phyloP scores from a whole-genome alignment of 1,140 invertebrate genomes.

The Solen grandis region DNA sequence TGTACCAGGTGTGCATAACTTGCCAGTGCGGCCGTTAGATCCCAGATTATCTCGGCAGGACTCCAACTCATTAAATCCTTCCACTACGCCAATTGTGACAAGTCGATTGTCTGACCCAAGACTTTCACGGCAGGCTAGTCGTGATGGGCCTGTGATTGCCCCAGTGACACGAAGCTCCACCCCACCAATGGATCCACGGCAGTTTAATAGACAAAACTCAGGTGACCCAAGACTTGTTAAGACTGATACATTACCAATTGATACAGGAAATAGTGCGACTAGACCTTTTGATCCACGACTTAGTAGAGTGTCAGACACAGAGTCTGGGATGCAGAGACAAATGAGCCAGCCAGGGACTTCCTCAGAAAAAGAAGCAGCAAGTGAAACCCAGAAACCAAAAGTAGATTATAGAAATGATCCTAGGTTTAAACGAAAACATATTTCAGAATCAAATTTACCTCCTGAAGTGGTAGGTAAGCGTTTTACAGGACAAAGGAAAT shows the following conservation, averaged over 20 bases:
- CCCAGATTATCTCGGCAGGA: conserved; percentile 44
- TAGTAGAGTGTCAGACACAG: conserved; percentile 6
- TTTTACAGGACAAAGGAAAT: conserved; percentile 66
- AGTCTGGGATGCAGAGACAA: conserved; percentile 45
- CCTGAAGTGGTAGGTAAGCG: conserved; percentile 52
- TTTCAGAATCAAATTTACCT: conserved; percentile 38
- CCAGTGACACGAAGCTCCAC: conserved; percentile 26
- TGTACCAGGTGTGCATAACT: conserved; percentile 9
- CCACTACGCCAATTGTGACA: too few species aligned
- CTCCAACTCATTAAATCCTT: conserved; percentile 20
- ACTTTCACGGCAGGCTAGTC: conserved; percentile 57
- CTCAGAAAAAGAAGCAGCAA: conserved; percentile 9
- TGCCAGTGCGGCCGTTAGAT: conserved; percentile 29
- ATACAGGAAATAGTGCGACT: conserved; percentile 18
- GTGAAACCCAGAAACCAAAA: conserved; percentile 59
- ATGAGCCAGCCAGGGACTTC: conserved; percentile 53
- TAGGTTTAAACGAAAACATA: conserved; percentile 73
- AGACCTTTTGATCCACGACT: conserved; percentile 37
- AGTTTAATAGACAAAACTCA: conserved; percentile 53
- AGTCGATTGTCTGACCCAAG: conserved; percentile 37
- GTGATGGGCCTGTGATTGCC: conserved; percentile 32
- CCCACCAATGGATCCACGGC: conserved; percentile 25
- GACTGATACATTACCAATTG: conserved; percentile 16
- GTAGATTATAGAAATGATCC: conserved; percentile 78
- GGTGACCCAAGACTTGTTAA: conserved; percentile 36